Percentiles rank a stretch among this genome's conserved stretches.
phyloP scores from a whole-genome alignment of 2,113 vertebrate species.

The Spermophilus dauricus region DNA sequence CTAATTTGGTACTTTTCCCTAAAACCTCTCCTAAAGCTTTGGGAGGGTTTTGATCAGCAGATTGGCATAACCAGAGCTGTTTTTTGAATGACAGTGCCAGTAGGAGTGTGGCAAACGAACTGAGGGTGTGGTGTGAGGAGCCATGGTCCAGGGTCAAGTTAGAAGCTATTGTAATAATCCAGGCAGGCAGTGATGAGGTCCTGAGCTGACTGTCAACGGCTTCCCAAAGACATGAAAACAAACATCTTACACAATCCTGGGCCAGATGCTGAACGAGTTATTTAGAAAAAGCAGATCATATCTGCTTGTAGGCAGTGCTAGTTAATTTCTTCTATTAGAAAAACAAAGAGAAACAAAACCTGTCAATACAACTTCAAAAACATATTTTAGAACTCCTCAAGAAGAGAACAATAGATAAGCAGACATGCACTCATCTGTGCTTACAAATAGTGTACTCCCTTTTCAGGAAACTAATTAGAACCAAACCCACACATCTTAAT shows the following conservation, averaged over 20 bases:
- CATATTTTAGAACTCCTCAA: slow-evolving; percentile 34
- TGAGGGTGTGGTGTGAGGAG: not conserved
- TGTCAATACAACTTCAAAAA: slow-evolving; percentile 33
- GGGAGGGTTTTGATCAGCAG: not conserved
- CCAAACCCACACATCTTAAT: slow-evolving; percentile 42
- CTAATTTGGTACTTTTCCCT: not conserved
- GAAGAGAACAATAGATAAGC: slow-evolving; percentile 57
- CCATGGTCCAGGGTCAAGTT: not conserved
- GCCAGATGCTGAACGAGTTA: slow-evolving; percentile 60
- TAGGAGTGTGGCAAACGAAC: not conserved
- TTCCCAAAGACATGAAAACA: slow-evolving; percentile 71
- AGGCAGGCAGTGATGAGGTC: not conserved
- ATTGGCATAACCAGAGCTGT: not conserved
- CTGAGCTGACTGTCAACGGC: slow-evolving; percentile 43
- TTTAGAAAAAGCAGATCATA: slow-evolving; percentile 61
- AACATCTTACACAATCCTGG: slow-evolving; percentile 47
- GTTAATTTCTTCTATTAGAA: slow-evolving; percentile 51
- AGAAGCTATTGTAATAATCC: slow-evolving; percentile 5
- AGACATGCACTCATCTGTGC: slow-evolving; percentile 20
- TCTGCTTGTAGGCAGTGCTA: not conserved
- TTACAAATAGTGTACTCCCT: not conserved
- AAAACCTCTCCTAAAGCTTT: not conserved
- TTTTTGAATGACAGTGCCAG: slow-evolving; percentile 16
- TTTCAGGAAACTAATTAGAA: slow-evolving; percentile 66
- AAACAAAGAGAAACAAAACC: not conserved